phyloP scores from a whole-genome alignment of 2,113 vertebrate species.

The Datnioides undecimradiatus region DNA sequence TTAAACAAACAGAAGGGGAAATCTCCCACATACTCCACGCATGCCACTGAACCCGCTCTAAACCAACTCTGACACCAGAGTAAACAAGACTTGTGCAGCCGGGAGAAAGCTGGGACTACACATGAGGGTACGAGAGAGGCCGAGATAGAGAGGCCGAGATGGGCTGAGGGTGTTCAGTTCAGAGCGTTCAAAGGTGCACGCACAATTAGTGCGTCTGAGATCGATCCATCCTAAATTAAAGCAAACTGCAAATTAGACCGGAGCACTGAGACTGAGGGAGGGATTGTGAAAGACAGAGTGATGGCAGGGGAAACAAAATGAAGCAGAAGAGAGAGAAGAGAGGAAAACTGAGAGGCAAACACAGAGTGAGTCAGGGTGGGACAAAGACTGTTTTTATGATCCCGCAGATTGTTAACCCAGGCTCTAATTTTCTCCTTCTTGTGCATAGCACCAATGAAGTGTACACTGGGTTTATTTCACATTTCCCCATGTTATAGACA shows the following conservation, averaged over 20 bases:
- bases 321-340: constrained; percentile 23
- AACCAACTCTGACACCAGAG: constrained; percentile 61
- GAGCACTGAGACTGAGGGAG: neutral
- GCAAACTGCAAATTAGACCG: constrained; percentile 36
- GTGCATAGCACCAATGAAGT: constrained; percentile 36
- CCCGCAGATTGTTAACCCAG: constrained; percentile 59
- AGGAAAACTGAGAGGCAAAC: constrained; percentile 25
- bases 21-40: constrained; percentile 56
- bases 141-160: neutral
- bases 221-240: constrained; percentile 57
- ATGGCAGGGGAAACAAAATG: constrained; percentile 12
- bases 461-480: constrained; percentile 60
- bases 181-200: constrained; percentile 32
- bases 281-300: constrained; percentile 20
- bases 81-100: constrained; percentile 55
- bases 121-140: neutral
- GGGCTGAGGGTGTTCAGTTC: constrained; percentile 1
- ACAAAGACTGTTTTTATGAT: constrained; percentile 67
- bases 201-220: constrained; percentile 34
- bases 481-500: constrained; percentile 61
- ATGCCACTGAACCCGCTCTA: constrained; percentile 58
- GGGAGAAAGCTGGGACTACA: constrained; percentile 12
- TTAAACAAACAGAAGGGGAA: constrained; percentile 68
- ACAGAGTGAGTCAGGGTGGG: constrained; percentile 50
- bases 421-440: constrained; percentile 63